phyloP scores from a whole-genome alignment of 2,888 invertebrate genomes.

The Sabellastarte sp. region DNA sequence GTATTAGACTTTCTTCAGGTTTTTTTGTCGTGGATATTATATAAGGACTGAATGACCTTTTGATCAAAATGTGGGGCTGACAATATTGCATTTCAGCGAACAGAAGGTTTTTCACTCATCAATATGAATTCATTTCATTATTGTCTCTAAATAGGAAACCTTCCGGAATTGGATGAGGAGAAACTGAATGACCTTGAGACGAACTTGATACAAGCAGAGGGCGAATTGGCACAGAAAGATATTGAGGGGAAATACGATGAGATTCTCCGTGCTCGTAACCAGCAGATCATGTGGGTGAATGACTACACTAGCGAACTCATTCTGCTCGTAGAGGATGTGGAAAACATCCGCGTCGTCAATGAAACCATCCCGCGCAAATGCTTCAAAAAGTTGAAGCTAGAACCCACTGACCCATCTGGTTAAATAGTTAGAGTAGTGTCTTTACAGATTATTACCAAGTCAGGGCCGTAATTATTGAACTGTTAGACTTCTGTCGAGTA shows the following conservation, averaged over 20 bases:
- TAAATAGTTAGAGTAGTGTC: too few species aligned
- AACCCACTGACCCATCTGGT: conserved; percentile 23
- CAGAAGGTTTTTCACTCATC: too few species aligned
- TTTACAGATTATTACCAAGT: too few species aligned
- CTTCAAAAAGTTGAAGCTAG: conserved; percentile 28
- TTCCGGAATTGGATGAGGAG: conserved; percentile 46
- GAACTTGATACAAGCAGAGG: conserved; percentile 51
- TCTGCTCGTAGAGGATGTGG: conserved; percentile 43
- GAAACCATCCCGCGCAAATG: conserved; percentile 51
- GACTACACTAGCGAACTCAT: conserved; percentile 40
- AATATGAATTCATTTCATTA: too few species aligned
- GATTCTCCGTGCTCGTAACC: conserved; percentile 27
- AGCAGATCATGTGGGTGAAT: conserved; percentile 23
- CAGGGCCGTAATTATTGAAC: too few species aligned
- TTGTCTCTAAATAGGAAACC: too few species aligned
- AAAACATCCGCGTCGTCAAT: conserved; percentile 51
- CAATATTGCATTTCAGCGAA: too few species aligned
- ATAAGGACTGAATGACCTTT: too few species aligned
- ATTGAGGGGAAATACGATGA: conserved; percentile 43
- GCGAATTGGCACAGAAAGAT: conserved; percentile 38
- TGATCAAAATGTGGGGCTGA: too few species aligned
- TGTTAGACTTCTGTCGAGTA: too few species aligned
- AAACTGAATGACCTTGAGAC: conserved; percentile 58
- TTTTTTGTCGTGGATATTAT: too few species aligned
- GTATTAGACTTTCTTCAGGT: too few species aligned